Evolutionary conservation across 1,140 invertebrate genomes (phyloP).

Genomic region (Drosophila mayri): DNA sequence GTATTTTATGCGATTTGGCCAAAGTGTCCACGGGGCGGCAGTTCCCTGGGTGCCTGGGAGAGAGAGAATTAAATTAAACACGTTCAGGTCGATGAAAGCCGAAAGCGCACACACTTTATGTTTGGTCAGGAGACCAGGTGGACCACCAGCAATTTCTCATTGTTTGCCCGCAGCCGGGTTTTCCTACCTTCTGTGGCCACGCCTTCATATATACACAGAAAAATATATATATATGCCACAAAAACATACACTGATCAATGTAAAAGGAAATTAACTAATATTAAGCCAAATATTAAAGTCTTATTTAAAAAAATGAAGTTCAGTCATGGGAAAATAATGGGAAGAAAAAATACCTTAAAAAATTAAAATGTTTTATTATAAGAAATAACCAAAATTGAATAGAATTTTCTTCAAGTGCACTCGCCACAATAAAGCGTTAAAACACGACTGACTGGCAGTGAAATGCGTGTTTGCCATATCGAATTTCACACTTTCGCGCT

Average conservation of each 20-base stretch:
- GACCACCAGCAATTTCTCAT: conserved; percentile 40
- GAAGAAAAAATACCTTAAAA: neutral
- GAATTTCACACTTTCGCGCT: conserved; percentile 62
- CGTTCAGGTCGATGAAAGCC: conserved; percentile 27
- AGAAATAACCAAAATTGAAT: neutral
- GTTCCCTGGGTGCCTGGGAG: neutral
- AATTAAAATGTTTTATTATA: neutral
- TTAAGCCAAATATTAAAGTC: neutral
- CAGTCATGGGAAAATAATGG: neutral
- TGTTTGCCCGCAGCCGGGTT: conserved; percentile 39
- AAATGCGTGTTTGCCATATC: conserved; percentile 56
- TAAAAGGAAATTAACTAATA: too few relatives aligned
- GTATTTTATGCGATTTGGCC: conserved; percentile 65
- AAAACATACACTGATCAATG: neutral
- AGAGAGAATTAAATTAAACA: conserved; percentile 54
- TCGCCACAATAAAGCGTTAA: conserved; percentile 36
- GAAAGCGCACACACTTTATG: conserved; percentile 29
- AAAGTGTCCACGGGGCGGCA: conserved; percentile 18
- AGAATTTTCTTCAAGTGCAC: neutral
- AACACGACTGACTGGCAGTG: conserved; percentile 28
- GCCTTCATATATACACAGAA: conserved; percentile 6
- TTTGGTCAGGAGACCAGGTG: conserved; percentile 25
- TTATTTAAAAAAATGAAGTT: neutral
- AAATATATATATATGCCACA: neutral
- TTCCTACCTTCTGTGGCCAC: conserved; percentile 11